Conservation (phyloP, 2,797 vertebrate genomes). For the Anguilla pacifica region DNA sequence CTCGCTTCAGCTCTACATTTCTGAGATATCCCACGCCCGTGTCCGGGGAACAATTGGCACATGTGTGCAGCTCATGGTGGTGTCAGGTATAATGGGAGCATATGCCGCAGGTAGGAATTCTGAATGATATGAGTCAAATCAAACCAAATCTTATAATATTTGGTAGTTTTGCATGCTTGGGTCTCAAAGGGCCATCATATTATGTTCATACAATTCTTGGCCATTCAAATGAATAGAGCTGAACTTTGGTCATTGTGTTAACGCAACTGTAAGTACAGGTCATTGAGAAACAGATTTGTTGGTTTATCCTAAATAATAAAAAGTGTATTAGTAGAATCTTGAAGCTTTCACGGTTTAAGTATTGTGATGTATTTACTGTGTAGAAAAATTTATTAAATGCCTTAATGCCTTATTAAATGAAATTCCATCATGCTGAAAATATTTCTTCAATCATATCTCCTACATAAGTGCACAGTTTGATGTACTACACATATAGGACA, state of each 20-base stretch:
- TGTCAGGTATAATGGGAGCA: slow-evolving; percentile 86
- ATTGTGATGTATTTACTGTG: not conserved
- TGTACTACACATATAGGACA: not conserved
- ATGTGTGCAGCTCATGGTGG: slow-evolving; percentile 94
- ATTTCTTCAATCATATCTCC: not conserved
- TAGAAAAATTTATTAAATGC: not conserved
- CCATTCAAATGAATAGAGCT: too few relatives aligned
- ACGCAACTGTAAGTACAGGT: too few relatives aligned
- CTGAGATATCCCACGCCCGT: slow-evolving; percentile 84
- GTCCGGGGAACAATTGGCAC: slow-evolving; percentile 86
- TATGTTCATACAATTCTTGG: too few relatives aligned
- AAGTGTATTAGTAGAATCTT: too few relatives aligned
- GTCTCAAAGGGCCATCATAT: too few relatives aligned
- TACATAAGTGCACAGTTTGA: not conserved
- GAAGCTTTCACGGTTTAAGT: not conserved
- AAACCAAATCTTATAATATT: not conserved
- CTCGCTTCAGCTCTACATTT: slow-evolving; percentile 83
- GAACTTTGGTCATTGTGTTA: too few relatives aligned
- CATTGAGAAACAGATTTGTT: too few relatives aligned
- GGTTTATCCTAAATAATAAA: too few relatives aligned
- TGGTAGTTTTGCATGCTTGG: not conserved
- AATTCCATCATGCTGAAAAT: not conserved
- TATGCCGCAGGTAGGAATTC: slow-evolving; percentile 81
- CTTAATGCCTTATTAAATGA: not conserved
- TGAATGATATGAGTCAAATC: not conserved